Evolutionary conservation across 2,113 vertebrate species (phyloP).

Genomic region (Cephalopterus ornatus): DNA sequence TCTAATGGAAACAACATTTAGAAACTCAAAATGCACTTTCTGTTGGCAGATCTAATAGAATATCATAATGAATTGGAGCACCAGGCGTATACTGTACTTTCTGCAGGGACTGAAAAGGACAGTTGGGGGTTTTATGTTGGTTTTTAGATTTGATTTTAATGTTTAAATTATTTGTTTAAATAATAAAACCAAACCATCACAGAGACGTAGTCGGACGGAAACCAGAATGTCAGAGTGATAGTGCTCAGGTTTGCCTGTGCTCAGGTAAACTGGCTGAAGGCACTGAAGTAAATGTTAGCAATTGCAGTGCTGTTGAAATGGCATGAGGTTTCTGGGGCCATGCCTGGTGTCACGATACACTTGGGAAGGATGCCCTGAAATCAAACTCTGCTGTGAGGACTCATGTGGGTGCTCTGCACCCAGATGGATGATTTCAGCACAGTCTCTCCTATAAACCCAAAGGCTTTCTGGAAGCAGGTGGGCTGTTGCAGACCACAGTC

Average conservation of each 20-base stretch:
- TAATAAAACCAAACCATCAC: not conserved
- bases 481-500: not conserved
- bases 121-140: not conserved
- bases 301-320: not conserved
- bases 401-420: not conserved
- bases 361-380: not conserved
- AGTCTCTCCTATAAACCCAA: not conserved
- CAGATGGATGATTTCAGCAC: rapidly evolving
- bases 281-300: not conserved
- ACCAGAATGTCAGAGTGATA: not conserved
- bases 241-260: too few relatives aligned
- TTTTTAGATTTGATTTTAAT: constrained; percentile 7
- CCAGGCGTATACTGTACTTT: constrained; percentile 23
- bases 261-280: not conserved
- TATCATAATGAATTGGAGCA: constrained; percentile 71
- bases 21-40: constrained; percentile 81
- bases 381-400: not conserved
- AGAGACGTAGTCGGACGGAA: not conserved
- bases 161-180: constrained; percentile 39
- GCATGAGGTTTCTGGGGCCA: rapidly evolving
- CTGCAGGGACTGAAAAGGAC: constrained; percentile 61
- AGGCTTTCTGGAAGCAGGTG: not conserved
- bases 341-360: rapidly evolving
- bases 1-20: constrained; percentile 87
- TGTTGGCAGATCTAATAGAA: constrained; percentile 73